Evolutionary conservation across 2,797 vertebrate species (phyloP).

Genomic region (Chelonia mydas): DNA sequence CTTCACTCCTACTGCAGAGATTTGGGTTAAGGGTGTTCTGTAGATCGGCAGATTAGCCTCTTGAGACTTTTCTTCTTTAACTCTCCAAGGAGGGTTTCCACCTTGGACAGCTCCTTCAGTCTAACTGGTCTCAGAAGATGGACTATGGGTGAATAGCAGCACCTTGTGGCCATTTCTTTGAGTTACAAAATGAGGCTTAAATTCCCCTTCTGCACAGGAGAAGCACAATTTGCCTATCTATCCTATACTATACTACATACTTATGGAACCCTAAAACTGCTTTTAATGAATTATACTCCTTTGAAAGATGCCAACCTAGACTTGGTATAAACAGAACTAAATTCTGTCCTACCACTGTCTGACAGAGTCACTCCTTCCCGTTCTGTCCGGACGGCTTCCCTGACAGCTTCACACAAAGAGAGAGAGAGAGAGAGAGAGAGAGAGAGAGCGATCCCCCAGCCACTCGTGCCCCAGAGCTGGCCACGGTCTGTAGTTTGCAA

Average conservation of each 20-base stretch:
- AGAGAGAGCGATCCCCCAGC: rapidly evolving
- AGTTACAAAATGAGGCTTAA: not conserved
- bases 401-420: not conserved
- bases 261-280: no score
- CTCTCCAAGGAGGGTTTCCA: not conserved
- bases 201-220: no score
- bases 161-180: not conserved
- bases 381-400: not conserved
- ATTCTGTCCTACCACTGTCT: not conserved
- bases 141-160: not conserved
- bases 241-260: no score
- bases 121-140: not conserved
- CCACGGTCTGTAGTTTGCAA: not conserved
- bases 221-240: no score
- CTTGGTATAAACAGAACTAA: not conserved
- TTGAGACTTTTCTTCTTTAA: not conserved
- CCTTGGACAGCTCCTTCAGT: not conserved
- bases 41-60: no score
- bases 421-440: no score
- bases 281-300: no score
- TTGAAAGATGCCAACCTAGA: no score
- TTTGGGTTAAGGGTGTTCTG: no score
- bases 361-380: not conserved
- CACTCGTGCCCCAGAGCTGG: not conserved
- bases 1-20: no score